phyloP scores from a whole-genome alignment of 1,140 invertebrate species.

The Metopolophium dirhodum region DNA sequence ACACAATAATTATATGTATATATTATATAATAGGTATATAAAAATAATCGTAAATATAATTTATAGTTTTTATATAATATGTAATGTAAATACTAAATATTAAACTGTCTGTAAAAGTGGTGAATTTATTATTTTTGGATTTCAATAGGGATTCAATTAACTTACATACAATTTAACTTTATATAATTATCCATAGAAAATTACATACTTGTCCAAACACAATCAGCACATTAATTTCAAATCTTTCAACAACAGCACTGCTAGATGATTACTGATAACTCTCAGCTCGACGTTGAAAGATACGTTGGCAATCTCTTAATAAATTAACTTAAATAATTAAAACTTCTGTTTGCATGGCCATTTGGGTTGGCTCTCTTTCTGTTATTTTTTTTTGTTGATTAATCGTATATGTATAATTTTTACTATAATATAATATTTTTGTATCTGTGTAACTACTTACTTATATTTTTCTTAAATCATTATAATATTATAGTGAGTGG shows the following conservation, averaged over 20 bases:
- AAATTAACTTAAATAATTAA: not conserved
- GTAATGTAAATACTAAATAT: not conserved
- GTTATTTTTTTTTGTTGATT: not conserved
- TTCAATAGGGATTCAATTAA: not conserved
- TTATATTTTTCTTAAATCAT: too few relatives aligned
- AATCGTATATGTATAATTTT: not conserved
- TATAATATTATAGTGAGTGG: too few relatives aligned
- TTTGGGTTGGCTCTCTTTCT: not conserved
- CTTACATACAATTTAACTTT: not conserved
- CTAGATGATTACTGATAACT: not conserved
- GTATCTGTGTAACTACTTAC: not conserved
- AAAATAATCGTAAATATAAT: too few relatives aligned
- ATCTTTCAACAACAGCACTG: not conserved
- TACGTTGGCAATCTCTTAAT: not conserved
- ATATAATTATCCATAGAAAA: not conserved
- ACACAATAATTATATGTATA: too few relatives aligned
- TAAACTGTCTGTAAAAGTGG: too few relatives aligned
- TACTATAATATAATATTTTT: not conserved
- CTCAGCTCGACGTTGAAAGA: not conserved
- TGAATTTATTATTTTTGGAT: not conserved
- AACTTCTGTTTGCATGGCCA: not conserved
- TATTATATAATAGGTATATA: too few relatives aligned
- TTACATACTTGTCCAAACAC: not conserved
- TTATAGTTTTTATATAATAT: not conserved
- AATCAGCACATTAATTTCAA: not conserved